Base-by-base conservation (phyloP, 2,888 invertebrate genomes). In the Andrena fulva region DNA sequence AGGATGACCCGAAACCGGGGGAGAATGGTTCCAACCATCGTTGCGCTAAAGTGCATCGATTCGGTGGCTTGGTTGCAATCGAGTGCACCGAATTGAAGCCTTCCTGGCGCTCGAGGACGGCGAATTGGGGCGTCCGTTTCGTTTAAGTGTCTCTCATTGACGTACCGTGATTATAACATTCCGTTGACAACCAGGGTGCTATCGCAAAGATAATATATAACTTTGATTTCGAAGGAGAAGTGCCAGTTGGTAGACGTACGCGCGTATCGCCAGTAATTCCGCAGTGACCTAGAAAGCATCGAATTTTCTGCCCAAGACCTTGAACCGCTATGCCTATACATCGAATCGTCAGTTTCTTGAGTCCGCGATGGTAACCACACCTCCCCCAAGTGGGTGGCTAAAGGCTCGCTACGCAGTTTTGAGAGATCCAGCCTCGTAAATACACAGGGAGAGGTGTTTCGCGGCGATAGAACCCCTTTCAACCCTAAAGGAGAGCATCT, bases 41-140 rank as follows among this genome's bases (percentile, higher is more conserved):
- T 6, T n/a, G 3, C 33, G 12, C 24, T 72, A 72, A 79, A 67
- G 79, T 71, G 79, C 50, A 54, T 62, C 72, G 48, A 33, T 35
- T 71, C 27, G 52, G 56, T n/a, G 8, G 48, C 31, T 20, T 29
- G 12, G 67, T 62, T 71, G 33, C 67, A 0, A 72, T 71, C 1
- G 67, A 80, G 62, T 79, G 67, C 80, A 2, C 54, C 0, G 48
- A 79, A 71, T 79, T 62, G 54, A 66, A 59, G 33, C 62, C 80
- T 62, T 79, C 69, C 79, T 71, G 66, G 8, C 60, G 31, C 52
- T 20, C 1, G n/a, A 31, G 16, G 20, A n/a, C n/a, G 42, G 62
- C 24, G 64, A 60, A 77, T 77, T 24, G 16, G 50, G 12, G 2
- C 63, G 66, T 33, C 59, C 60, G 1, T 10, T 64, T 20, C 31